These are phyloP conservation scores for Temnothorax curvispinosus DNA, from an alignment of 1,140 invertebrate species.

Conservation along the genomic window DNA sequence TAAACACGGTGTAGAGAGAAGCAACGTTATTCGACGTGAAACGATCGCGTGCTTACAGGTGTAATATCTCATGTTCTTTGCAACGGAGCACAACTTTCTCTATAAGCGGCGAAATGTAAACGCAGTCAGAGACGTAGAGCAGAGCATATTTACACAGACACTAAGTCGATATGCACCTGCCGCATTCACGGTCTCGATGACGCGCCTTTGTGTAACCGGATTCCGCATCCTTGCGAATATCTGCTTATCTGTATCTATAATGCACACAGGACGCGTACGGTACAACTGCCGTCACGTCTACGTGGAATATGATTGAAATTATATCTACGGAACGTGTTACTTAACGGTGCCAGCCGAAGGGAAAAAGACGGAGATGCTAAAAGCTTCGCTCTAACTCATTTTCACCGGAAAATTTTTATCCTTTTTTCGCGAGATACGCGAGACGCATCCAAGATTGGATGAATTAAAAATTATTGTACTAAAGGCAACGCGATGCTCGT, in stretches of 20 bases:
- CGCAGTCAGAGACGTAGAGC: conserved; percentile 25
- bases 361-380: neutral
- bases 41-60: conserved; percentile 12
- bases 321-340: neutral
- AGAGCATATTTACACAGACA: conserved; percentile 69
- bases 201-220: conserved; percentile 65
- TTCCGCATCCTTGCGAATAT: conserved; percentile 43
- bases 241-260: conserved; percentile 8
- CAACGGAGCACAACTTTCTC: conserved; percentile 9
- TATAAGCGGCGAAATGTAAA: conserved; percentile 30
- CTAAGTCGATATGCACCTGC: conserved; percentile 73
- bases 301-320: conserved; percentile 2
- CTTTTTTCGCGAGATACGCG: conserved; percentile 1
- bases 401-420: conserved; percentile 9
- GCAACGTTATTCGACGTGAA: neutral
- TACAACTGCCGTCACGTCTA: neutral
- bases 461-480: conserved; percentile 50
- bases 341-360: neutral
- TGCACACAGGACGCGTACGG: neutral
- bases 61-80: conserved; percentile 29
- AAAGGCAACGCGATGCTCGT: neutral
- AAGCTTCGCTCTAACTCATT: neutral
- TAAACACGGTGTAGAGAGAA: neutral
- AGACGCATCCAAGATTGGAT: conserved; percentile 36
- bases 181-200: conserved; percentile 46